Conservation (phyloP, 2,797 vertebrate genomes). For the Propithecus perrieri region DNA sequence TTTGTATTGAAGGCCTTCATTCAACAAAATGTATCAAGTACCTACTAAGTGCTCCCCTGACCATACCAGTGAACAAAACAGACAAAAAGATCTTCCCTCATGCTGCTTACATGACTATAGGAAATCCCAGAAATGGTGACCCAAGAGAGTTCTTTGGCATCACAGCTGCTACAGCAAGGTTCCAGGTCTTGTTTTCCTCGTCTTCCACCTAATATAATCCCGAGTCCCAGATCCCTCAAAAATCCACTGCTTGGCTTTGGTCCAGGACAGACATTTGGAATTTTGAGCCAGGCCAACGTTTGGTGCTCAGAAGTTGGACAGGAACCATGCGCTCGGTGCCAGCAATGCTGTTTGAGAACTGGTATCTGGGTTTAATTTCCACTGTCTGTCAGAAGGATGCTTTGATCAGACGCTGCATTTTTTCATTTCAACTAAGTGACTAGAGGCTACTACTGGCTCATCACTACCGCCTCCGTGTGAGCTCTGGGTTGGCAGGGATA, state of each 20-base stretch:
- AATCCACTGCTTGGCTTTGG: conserved; percentile 62
- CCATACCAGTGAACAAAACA: neutral
- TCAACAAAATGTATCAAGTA: neutral
- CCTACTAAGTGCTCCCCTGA: neutral
- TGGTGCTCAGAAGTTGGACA: conserved; percentile 83
- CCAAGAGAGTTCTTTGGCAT: neutral
- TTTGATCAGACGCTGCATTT: conserved; percentile 86
- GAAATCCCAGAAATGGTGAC: neutral
- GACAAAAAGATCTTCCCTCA: neutral
- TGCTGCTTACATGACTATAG: neutral
- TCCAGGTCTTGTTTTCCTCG: conserved; percentile 1
- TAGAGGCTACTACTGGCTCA: conserved; percentile 85
- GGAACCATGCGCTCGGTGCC: conserved; percentile 85
- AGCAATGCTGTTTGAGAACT: conserved; percentile 82
- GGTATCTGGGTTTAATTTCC: conserved; percentile 88
- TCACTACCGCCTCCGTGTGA: conserved; percentile 82
- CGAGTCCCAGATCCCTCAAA: conserved; percentile 50
- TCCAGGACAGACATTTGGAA: conserved; percentile 79
- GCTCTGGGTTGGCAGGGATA: conserved; percentile 79
- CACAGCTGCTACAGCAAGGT: neutral
- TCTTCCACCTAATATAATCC: conserved; percentile 43
- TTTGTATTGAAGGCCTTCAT: neutral
- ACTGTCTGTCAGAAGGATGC: conserved; percentile 84
- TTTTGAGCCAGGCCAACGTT: conserved; percentile 78
- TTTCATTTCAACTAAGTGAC: conserved; percentile 86